phyloP scores from a whole-genome alignment of 2,888 invertebrate genomes.

The Diarsia mendica region DNA sequence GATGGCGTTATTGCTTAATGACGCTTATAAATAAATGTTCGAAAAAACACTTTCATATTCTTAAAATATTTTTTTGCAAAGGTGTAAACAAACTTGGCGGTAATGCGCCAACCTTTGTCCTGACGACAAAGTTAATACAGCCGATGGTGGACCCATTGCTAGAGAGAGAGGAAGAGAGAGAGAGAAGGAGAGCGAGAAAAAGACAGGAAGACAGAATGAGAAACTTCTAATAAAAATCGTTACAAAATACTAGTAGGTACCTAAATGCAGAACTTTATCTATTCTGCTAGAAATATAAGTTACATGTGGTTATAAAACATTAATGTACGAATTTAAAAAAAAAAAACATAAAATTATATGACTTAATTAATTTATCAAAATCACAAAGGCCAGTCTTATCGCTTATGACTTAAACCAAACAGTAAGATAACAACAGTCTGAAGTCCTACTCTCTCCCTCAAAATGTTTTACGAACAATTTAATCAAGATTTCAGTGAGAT shows the following conservation, averaged over 20 bases:
- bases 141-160: background rate
- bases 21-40: slow-evolving; percentile 12
- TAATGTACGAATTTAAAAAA: background rate
- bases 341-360: background rate
- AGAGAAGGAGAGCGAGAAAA: too few species aligned
- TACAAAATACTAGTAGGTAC: background rate
- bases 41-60: slow-evolving; percentile 8
- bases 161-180: background rate
- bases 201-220: too few species aligned
- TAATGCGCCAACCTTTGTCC: background rate
- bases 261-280: background rate
- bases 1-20: slow-evolving; percentile 27
- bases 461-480: slow-evolving; percentile 72
- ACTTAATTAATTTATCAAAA: background rate
- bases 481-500: slow-evolving; percentile 70
- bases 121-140: background rate
- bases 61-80: background rate
- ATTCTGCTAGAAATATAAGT: background rate
- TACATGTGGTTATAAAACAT: background rate
- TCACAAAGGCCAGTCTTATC: background rate
- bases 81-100: background rate
- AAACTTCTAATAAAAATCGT: background rate
- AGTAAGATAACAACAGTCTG: slow-evolving; percentile 60
- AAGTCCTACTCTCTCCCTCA: slow-evolving; percentile 54
- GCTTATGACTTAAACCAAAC: slow-evolving; percentile 28